Conservation (phyloP, 2,113 vertebrate genomes). For the Eidolon helvum region DNA sequence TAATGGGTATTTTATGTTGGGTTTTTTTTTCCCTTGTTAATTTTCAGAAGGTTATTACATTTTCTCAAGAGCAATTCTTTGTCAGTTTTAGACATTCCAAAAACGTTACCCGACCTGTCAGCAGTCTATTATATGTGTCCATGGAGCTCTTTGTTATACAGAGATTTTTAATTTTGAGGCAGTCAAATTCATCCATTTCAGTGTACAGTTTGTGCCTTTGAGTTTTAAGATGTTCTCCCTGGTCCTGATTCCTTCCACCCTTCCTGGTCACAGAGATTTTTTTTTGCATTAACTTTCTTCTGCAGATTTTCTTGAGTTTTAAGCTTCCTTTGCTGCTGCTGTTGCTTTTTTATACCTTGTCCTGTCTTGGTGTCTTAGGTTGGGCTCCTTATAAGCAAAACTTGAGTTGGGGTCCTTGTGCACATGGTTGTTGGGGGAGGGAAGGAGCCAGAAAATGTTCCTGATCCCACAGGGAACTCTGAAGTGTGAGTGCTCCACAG, state of each 20-base stretch:
- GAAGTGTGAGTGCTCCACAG: no score
- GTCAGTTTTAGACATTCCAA: not conserved
- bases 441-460: not conserved
- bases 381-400: not conserved
- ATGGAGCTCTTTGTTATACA: not conserved
- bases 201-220: not conserved
- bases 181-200: not conserved
- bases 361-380: not conserved
- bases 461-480: not conserved
- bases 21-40: not conserved
- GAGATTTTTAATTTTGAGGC: not conserved
- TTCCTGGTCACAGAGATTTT: not conserved
- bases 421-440: not conserved
- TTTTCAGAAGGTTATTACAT: not conserved
- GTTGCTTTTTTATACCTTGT: not conserved
- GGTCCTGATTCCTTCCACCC: no score
- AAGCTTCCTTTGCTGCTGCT: no score
- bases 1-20: not conserved
- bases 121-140: not conserved
- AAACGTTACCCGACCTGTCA: not conserved
- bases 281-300: accelerated
- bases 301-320: not conserved
- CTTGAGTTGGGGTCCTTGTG: not conserved
- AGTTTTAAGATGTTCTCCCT: not conserved
- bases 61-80: not conserved